phyloP scores from a whole-genome alignment of 2,797 vertebrate species.

The Peromyscus aztecus region DNA sequence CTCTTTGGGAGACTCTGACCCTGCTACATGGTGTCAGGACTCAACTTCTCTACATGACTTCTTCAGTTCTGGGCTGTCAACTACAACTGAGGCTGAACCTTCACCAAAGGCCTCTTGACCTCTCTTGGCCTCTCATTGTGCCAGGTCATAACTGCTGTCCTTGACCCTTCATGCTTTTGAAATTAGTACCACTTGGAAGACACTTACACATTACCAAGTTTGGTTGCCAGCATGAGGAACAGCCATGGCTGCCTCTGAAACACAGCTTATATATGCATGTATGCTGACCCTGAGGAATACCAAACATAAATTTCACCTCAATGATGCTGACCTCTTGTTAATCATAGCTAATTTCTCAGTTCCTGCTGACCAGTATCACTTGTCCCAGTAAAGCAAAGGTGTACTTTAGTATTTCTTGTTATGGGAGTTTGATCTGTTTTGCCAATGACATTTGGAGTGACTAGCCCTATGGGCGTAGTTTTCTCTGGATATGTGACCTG shows the following conservation, averaged over 20 bases:
- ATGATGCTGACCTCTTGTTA: background rate
- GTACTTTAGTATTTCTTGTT: background rate
- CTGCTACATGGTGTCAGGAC: background rate
- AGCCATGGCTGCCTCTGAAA: background rate
- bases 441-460: no score
- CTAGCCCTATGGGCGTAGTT: no score
- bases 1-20: background rate
- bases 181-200: background rate
- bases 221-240: background rate
- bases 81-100: background rate
- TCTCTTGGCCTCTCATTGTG: background rate
- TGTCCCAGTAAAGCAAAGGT: background rate
- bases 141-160: background rate
- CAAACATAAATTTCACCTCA: background rate
- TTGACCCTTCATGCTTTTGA: background rate
- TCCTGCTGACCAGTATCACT: background rate
- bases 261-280: background rate
- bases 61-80: background rate
- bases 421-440: no score
- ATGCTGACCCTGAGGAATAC: background rate
- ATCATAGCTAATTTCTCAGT: background rate
- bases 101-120: background rate
- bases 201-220: background rate
- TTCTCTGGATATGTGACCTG: no score
- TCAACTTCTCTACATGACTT: background rate